A percentile compares a stretch with the other conserved stretches of the same genome.
phyloP scores from a whole-genome alignment of 1,140 invertebrate species.

The Physella acuta region DNA sequence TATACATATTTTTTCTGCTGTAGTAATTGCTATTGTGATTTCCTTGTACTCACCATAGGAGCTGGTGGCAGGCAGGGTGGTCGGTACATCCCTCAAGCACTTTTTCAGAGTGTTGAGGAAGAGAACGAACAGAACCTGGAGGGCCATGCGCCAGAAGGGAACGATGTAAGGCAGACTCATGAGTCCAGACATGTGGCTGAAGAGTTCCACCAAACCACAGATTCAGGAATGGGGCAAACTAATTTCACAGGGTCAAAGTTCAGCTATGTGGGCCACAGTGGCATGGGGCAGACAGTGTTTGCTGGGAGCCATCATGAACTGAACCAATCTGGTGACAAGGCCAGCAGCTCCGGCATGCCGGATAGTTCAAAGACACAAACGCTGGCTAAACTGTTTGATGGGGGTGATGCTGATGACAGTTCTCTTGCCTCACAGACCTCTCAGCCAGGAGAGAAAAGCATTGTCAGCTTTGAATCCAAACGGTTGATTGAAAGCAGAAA shows the following conservation, averaged over 20 bases:
- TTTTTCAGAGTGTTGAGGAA: conserved; percentile 3
- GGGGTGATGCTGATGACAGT: no score
- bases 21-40: neutral
- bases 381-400: no score
- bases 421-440: no score
- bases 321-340: no score
- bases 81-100: neutral
- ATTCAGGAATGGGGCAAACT: conserved; percentile 12
- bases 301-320: neutral
- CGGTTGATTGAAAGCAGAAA: no score
- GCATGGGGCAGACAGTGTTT: neutral
- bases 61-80: neutral
- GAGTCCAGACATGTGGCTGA: no score
- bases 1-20: neutral
- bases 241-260: neutral
- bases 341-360: no score
- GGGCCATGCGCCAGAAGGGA: neutral
- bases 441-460: no score
- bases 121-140: neutral
- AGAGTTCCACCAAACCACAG: neutral
- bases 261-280: no score
- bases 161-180: neutral
- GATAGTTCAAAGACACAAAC: no score
- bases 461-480: no score
- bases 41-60: no score